phyloP scores from a whole-genome alignment of 2,888 invertebrate genomes.

The Tortrix viridana region DNA sequence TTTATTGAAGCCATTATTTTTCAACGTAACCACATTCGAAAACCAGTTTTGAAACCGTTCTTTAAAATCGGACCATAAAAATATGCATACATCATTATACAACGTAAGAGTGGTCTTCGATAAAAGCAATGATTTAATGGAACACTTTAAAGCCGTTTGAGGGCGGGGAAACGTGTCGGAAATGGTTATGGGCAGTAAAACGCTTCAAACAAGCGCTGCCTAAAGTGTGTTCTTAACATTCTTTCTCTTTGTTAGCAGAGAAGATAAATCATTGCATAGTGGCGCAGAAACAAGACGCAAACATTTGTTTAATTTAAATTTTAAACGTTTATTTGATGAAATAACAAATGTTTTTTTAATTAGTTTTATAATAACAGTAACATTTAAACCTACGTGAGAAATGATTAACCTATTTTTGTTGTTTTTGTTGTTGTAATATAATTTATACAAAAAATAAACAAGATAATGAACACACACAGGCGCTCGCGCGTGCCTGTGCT shows the following conservation, averaged over 20 bases:
- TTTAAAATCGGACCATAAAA: neutral
- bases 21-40: too few species aligned
- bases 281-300: neutral
- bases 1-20: too few species aligned
- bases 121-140: slow-evolving; percentile 23
- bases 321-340: neutral
- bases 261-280: slow-evolving; percentile 13
- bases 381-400: too few species aligned
- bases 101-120: slow-evolving; percentile 4
- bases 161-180: slow-evolving; percentile 18
- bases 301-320: neutral
- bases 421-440: too few species aligned
- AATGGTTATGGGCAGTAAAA: slow-evolving; percentile 30
- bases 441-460: too few species aligned
- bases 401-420: too few species aligned
- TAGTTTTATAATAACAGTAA: too few species aligned
- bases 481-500: too few species aligned
- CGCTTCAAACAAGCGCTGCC: slow-evolving; percentile 16
- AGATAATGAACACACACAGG: too few species aligned
- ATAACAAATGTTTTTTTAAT: too few species aligned
- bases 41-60: neutral
- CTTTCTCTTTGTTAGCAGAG: slow-evolving; percentile 12
- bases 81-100: neutral
- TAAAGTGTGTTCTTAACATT: slow-evolving; percentile 17
- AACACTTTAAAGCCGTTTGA: slow-evolving; percentile 16